Conservation (phyloP, 2,888 invertebrate species). For the Dascillus cervinus region DNA sequence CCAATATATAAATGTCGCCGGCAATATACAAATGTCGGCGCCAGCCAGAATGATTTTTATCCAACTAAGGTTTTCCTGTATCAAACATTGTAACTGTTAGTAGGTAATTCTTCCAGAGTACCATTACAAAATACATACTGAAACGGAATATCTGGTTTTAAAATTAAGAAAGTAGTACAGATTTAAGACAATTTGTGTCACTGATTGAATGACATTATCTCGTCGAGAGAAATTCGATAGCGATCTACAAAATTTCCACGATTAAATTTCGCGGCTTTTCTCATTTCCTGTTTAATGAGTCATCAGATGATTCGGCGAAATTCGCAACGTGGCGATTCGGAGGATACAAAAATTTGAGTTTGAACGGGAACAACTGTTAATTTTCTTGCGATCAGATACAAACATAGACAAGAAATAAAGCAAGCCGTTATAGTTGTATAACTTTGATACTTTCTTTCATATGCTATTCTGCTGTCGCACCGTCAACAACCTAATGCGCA, state of each 20-base stretch:
- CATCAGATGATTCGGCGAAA: background rate
- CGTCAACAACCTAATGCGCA: slow-evolving; percentile 23
- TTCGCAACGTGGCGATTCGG: background rate
- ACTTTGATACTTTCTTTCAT: slow-evolving; percentile 35
- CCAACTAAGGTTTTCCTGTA: no score
- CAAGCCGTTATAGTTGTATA: slow-evolving; percentile 14
- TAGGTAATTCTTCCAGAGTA: no score
- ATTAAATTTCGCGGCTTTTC: slow-evolving; percentile 1
- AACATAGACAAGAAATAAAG: background rate
- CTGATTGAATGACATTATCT: slow-evolving; percentile 15
- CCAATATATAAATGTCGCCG: no score
- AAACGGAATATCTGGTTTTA: no score
- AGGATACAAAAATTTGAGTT: no score
- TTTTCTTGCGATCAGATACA: background rate
- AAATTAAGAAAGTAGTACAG: no score
- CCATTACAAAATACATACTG: no score
- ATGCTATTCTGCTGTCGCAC: slow-evolving; percentile 36
- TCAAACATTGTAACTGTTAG: no score
- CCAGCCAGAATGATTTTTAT: no score
- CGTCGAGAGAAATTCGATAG: slow-evolving; percentile 12
- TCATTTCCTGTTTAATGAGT: background rate
- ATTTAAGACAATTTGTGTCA: slow-evolving; percentile 15
- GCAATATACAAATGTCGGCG: no score
- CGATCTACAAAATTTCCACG: no score
- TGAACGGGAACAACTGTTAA: background rate